Percentiles rank a stretch among this genome's conserved stretches.
Conservation (phyloP, 1,140 invertebrate species). For the Apis cerana region DNA sequence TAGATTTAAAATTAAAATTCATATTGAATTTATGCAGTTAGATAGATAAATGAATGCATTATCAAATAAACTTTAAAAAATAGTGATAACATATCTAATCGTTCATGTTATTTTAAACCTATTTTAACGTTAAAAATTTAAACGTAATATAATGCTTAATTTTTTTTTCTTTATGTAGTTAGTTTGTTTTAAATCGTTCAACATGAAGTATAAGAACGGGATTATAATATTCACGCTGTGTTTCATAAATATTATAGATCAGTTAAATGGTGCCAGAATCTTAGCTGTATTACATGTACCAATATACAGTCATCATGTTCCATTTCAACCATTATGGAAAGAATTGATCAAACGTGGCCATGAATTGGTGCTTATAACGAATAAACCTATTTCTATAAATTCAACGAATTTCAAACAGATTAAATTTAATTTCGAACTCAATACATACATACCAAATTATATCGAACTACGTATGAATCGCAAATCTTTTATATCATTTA, state of each 20-base stretch:
- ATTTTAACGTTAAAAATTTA: no score
- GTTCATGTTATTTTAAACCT: no score
- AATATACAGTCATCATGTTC: conserved; percentile 82
- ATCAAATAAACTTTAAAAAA: no score
- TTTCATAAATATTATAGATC: neutral
- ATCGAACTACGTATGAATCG: neutral
- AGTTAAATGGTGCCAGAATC: conserved; percentile 74
- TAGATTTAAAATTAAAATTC: no score
- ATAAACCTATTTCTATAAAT: conserved; percentile 62
- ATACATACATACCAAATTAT: neutral
- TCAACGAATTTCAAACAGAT: conserved; percentile 67
- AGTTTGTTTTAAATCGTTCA: neutral
- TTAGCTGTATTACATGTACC: conserved; percentile 79
- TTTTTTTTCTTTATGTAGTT: no score
- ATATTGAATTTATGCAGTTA: no score
- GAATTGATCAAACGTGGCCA: conserved; percentile 76
- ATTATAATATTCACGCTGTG: neutral
- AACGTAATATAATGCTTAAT: no score
- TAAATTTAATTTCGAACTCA: neutral
- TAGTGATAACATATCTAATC: no score
- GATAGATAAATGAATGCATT: no score
- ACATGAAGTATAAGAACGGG: neutral
- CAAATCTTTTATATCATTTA: conserved; percentile 8
- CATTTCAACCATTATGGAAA: conserved; percentile 75
- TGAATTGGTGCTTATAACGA: conserved; percentile 75